phyloP scores from a whole-genome alignment of 1,140 invertebrate genomes.

The Calephelis virginiensis region DNA sequence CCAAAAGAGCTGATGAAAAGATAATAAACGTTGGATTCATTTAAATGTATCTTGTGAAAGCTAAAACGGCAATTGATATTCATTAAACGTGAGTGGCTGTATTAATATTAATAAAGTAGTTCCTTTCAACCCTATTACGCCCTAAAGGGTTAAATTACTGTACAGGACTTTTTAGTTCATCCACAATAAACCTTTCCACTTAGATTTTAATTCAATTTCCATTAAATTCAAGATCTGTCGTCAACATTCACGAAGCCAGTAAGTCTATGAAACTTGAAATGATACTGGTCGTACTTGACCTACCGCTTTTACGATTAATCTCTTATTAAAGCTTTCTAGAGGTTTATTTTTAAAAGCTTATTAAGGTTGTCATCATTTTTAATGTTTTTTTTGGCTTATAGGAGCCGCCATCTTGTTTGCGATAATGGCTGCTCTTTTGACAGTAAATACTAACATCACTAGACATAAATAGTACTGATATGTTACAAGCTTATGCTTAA shows the following conservation, averaged over 20 bases:
- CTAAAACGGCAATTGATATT: neutral
- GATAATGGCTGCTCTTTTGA: too few relatives aligned
- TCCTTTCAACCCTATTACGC: neutral
- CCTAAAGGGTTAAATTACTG: constrained; percentile 1
- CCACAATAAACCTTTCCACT: constrained; percentile 11
- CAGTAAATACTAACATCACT: too few relatives aligned
- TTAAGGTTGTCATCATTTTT: neutral
- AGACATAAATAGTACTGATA: too few relatives aligned
- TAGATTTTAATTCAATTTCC: neutral
- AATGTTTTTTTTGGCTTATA: too few relatives aligned
- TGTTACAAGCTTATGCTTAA: too few relatives aligned
- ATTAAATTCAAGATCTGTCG: constrained; percentile 13
- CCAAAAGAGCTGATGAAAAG: too few relatives aligned
- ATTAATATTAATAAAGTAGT: constrained; percentile 7
- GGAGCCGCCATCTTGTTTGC: too few relatives aligned
- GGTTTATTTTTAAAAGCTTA: constrained; percentile 1
- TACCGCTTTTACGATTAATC: neutral
- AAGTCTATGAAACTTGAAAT: constrained; percentile 10
- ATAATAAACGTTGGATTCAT: neutral
- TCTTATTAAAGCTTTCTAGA: constrained; percentile 9
- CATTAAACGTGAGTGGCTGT: neutral
- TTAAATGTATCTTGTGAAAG: neutral
- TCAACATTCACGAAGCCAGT: neutral
- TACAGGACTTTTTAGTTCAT: neutral
- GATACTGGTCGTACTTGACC: constrained; percentile 20